A percentile compares a stretch with the other conserved stretches of the same genome.
These are phyloP conservation scores for Rhaphigaster nebulosa DNA, from an alignment of 2,888 invertebrate species.

Conservation along the genomic window DNA sequence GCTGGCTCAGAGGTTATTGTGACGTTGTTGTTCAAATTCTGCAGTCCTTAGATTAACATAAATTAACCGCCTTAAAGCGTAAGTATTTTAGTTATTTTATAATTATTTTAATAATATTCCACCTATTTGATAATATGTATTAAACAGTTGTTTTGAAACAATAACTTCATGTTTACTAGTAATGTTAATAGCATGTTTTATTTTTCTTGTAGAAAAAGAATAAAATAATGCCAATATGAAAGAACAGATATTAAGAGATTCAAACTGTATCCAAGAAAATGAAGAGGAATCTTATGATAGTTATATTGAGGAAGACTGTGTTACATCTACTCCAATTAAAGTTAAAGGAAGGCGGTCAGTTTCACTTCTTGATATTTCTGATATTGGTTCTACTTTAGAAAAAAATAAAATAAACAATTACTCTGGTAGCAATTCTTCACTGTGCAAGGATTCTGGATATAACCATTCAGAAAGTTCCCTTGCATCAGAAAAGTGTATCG, in stretches of 20 bases:
- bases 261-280: conserved; percentile 19
- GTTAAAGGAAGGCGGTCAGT: conserved; percentile 60
- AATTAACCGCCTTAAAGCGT: conserved; percentile 21
- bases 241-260: conserved; percentile 33
- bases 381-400: conserved; percentile 52
- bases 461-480: conserved; percentile 58
- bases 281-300: conserved; percentile 51
- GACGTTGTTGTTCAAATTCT: conserved; percentile 23
- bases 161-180: conserved; percentile 29
- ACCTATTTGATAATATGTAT: background rate
- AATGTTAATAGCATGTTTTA: background rate
- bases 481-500: conserved; percentile 6
- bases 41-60: background rate
- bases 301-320: conserved; percentile 33
- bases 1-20: background rate
- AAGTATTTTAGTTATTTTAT: background rate
- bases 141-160: conserved; percentile 21
- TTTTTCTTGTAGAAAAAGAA: conserved; percentile 35
- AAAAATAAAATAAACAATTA: conserved; percentile 28
- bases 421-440: conserved; percentile 55
- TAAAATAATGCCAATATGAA: conserved; percentile 46
- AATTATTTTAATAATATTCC: background rate
- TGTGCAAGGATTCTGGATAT: conserved; percentile 63
- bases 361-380: conserved; percentile 62
- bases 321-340: conserved; percentile 57